Conservation (phyloP, 2,797 vertebrate genomes). For the Acomys russatus region DNA sequence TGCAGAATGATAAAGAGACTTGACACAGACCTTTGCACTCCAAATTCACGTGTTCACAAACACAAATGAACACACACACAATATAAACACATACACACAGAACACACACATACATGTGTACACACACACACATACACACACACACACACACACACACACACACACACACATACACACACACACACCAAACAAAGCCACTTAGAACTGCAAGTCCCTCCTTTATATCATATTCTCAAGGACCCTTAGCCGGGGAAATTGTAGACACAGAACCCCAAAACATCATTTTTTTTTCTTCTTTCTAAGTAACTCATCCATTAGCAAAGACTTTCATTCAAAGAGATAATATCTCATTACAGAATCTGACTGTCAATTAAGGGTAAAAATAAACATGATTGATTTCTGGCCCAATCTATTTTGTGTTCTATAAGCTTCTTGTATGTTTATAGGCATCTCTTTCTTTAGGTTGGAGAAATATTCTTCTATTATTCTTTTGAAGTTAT, state of each 20-base stretch:
- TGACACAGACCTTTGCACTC: not conserved
- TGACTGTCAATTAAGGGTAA: not conserved
- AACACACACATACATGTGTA: not conserved
- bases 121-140: not conserved
- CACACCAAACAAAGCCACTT: not conserved
- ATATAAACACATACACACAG: not conserved
- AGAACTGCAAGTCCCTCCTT: not conserved
- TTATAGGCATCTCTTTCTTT: too few relatives aligned
- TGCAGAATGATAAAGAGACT: not conserved
- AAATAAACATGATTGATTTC: too few relatives aligned
- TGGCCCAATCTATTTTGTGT: too few relatives aligned
- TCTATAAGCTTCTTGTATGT: too few relatives aligned
- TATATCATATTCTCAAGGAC: not conserved
- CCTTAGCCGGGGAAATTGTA: not conserved
- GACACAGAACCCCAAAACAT: not conserved
- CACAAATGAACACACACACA: not conserved
- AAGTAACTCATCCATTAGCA: not conserved
- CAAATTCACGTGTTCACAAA: not conserved
- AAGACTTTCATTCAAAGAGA: rapidly evolving
- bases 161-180: not conserved
- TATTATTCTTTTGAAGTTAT: too few relatives aligned
- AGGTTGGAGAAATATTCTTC: too few relatives aligned
- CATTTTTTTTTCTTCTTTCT: not conserved
- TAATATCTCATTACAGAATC: not conserved
- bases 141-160: not conserved